Percentiles rank a stretch among this genome's conserved stretches.
These are phyloP conservation scores for Slavum lentiscoides DNA, from an alignment of 2,888 invertebrate species.

Conservation along the genomic window DNA sequence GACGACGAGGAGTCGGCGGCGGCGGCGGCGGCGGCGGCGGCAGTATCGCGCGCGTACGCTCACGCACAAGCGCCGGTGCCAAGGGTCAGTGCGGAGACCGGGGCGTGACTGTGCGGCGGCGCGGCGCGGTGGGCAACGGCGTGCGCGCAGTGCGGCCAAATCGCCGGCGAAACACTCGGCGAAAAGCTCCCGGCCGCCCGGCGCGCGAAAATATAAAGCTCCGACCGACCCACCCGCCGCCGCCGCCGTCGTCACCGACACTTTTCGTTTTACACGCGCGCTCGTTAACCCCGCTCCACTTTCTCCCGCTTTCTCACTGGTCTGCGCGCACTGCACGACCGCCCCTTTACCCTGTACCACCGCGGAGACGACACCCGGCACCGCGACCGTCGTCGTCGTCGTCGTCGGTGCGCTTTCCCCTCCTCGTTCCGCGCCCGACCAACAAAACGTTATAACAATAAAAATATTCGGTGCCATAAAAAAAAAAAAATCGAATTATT, in stretches of 20 bases:
- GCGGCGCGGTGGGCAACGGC: constrained; percentile 19
- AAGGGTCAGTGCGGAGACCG: constrained; percentile 50
- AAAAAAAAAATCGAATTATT: no score
- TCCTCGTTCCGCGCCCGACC: no score
- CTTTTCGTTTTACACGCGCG: neutral
- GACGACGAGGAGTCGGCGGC: constrained; percentile 31
- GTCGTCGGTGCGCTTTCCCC: no score
- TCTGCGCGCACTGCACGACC: no score
- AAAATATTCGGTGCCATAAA: no score
- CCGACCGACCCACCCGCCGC: neutral
- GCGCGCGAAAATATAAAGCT: constrained; percentile 13
- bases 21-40: neutral
- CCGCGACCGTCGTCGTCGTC: no score
- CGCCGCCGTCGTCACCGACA: no score
- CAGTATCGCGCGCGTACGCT: constrained; percentile 39
- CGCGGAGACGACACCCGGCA: no score
- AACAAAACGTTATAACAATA: no score
- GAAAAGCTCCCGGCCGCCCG: constrained; percentile 22
- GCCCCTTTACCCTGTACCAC: no score
- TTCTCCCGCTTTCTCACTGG: no score
- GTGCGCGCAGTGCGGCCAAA: constrained; percentile 52
- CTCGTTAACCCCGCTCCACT: neutral
- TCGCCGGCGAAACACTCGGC: constrained; percentile 39
- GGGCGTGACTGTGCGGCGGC: constrained; percentile 22
- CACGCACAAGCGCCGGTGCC: constrained; percentile 48